Conservation (phyloP, 35 echinoderm and acorn worm species). For the Chiridota heheva region DNA sequence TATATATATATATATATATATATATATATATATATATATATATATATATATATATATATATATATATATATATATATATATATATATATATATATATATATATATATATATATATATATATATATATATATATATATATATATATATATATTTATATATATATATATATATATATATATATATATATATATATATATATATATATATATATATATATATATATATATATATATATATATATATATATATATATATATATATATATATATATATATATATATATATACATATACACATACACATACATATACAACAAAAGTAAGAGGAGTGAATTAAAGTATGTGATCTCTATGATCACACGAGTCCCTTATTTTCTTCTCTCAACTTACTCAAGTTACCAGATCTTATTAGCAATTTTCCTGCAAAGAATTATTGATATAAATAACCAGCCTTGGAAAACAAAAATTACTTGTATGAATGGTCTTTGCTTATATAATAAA, state of each 20-base stretch:
- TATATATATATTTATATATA: slow-evolving; percentile 4
- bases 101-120: not conserved
- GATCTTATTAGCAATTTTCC: too few relatives aligned
- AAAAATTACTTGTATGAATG: too few relatives aligned
- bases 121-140: slow-evolving; percentile 9
- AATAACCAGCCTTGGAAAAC: too few relatives aligned
- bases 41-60: slow-evolving; percentile 14
- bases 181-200: slow-evolving; percentile 15
- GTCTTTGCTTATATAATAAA: too few relatives aligned
- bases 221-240: slow-evolving; percentile 6
- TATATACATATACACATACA: not conserved
- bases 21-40: not conserved
- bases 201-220: slow-evolving; percentile 14
- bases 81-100: slow-evolving; percentile 6
- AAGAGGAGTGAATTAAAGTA: too few relatives aligned
- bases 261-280: slow-evolving; percentile 17
- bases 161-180: slow-evolving; percentile 6
- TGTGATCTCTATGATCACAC: too few relatives aligned
- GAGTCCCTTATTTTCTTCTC: too few relatives aligned
- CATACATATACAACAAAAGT: slow-evolving; percentile 27
- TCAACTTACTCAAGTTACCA: too few relatives aligned
- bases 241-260: slow-evolving; percentile 6
- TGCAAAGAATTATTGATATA: too few relatives aligned
- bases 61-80: not conserved
- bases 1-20: not conserved